These are phyloP conservation scores for Cacoxenus indagator DNA, from an alignment of 2,888 invertebrate genomes.

Conservation along the genomic window DNA sequence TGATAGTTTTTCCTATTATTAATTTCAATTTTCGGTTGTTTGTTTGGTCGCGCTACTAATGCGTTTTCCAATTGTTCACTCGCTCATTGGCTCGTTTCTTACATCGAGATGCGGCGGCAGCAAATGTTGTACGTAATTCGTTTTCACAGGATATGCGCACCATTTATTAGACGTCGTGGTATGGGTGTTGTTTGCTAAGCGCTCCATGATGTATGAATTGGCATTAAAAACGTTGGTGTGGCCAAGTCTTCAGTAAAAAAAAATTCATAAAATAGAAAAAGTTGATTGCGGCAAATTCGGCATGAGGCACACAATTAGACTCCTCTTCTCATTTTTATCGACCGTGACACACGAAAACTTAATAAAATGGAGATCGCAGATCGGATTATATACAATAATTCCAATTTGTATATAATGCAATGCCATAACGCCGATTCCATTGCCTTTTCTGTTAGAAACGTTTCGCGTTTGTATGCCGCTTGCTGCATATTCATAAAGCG, in stretches of 20 bases:
- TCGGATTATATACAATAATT: no score
- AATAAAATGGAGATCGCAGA: no score
- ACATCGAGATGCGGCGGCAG: conserved; percentile 14
- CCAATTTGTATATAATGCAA: no score
- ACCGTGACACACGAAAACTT: no score
- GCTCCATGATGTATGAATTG: conserved; percentile 1
- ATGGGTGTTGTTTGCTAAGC: not conserved
- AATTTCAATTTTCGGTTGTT: conserved; percentile 60
- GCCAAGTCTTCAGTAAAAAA: no score
- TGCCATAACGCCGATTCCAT: not conserved
- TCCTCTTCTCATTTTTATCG: no score
- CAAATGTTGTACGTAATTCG: conserved; percentile 54
- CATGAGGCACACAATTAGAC: no score
- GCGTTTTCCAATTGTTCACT: conserved; percentile 55
- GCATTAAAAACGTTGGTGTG: conserved; percentile 2
- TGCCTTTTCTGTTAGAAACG: not conserved
- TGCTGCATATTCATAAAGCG: conserved; percentile 58
- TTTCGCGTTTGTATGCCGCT: not conserved
- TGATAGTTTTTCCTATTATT: conserved; percentile 46
- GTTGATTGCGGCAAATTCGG: no score
- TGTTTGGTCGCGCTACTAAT: conserved; percentile 52
- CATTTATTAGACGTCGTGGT: conserved; percentile 54
- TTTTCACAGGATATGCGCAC: conserved; percentile 49
- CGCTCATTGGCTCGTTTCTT: not conserved
- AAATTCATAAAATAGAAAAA: no score